Evolutionary conservation across 2,888 invertebrate species (phyloP).

Genomic region (Quadroppia sp.): DNA sequence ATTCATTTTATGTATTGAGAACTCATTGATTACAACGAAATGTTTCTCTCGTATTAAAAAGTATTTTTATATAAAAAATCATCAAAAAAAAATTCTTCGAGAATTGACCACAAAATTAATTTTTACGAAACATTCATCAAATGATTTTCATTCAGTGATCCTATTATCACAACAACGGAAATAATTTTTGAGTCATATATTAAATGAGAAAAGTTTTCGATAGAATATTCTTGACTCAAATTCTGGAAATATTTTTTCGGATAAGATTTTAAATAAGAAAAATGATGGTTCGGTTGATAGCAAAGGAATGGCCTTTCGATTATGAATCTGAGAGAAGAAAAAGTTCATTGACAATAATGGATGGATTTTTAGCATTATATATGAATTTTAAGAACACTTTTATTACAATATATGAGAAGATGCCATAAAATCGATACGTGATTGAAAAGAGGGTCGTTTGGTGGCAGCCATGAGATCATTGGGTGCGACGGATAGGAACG

Average conservation of each 20-base stretch:
- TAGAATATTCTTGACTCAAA: not conserved
- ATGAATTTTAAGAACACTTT: constrained; percentile 24
- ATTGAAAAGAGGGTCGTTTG: constrained; percentile 6
- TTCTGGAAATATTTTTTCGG: not conserved
- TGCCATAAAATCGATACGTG: constrained; percentile 24
- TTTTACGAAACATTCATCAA: too few relatives aligned
- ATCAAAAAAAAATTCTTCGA: too few relatives aligned
- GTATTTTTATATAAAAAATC: too few relatives aligned
- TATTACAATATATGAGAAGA: not conserved
- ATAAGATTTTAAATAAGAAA: not conserved
- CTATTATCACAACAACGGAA: too few relatives aligned
- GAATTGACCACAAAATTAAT: too few relatives aligned
- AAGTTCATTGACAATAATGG: not conserved
- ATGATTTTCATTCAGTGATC: too few relatives aligned
- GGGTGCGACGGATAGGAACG: too few relatives aligned
- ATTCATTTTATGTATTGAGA: too few relatives aligned
- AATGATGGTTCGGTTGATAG: not conserved
- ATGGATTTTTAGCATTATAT: constrained; percentile 9
- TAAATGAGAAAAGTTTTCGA: not conserved
- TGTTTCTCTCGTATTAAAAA: too few relatives aligned
- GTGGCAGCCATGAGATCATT: constrained; percentile 7
- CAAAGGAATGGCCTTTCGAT: not conserved
- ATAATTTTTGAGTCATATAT: too few relatives aligned
- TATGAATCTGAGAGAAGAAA: constrained; percentile 1
- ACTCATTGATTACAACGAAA: too few relatives aligned